A percentile compares a stretch with the other conserved stretches of the same genome.
Conservation (phyloP, 2,888 invertebrate genomes). For the Lymantria monacha region DNA sequence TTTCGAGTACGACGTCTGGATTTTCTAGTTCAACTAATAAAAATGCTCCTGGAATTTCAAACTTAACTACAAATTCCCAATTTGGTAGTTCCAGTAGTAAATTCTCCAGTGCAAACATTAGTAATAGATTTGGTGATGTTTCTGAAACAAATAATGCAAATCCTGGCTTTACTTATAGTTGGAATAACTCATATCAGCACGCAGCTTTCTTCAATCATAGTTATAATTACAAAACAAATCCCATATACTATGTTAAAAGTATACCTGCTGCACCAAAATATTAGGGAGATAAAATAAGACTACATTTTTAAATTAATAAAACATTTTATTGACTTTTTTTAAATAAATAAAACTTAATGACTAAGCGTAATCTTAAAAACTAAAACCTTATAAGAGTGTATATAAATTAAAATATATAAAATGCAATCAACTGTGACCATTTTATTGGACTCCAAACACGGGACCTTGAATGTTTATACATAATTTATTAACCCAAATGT, state of each 20-base stretch:
- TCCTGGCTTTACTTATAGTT: constrained; percentile 2
- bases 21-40: background rate
- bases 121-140: constrained; percentile 1
- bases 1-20: background rate
- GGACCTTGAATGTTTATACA: too few relatives aligned
- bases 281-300: constrained; percentile 6
- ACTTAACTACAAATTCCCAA: background rate
- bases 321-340: constrained; percentile 80
- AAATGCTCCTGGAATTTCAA: background rate
- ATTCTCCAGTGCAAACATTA: constrained; percentile 1
- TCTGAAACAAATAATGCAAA: background rate
- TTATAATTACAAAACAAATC: constrained; percentile 6
- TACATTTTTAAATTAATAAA: constrained; percentile 37
- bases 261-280: background rate
- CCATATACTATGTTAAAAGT: background rate
- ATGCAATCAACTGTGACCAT: constrained; percentile 55
- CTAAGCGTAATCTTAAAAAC: constrained; percentile 72
- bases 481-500: too few relatives aligned
- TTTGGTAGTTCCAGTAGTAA: constrained; percentile 1
- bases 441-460: constrained; percentile 13
- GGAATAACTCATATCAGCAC: constrained; percentile 6
- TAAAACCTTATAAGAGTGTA: constrained; percentile 50
- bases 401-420: constrained; percentile 63
- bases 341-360: constrained; percentile 78
- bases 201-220: background rate